Evolutionary conservation across 1,140 invertebrate genomes (phyloP), one percentile per base, ranked within the genome.

Genomic region (Drosophila yakuba): DNA sequence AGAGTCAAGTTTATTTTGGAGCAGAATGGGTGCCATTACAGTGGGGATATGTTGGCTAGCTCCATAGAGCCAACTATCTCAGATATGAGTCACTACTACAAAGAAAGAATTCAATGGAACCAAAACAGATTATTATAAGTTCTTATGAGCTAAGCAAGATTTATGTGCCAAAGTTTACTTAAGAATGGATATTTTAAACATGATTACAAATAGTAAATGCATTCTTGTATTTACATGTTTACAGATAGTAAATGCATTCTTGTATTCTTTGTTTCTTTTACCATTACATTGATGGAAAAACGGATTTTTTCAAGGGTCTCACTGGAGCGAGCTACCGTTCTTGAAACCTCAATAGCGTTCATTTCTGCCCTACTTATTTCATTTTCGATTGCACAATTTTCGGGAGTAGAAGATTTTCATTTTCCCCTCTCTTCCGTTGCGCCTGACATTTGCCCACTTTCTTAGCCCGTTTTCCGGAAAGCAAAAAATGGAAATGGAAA

Each of bases 361-460:
- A 45, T 25, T 7, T 48, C 23, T 48, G 14, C n/a, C 10, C n/a
- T n/a, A 4, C n/a, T 7, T 50, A 39, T 20, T 6, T 11, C 20
- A 32, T 56, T 41, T 61, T 17, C 8, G 17, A 11, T 3, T 52
- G 38, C 14, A 12, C 14, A 39, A 15, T 41, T 28, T 41, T 28
- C 12, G 6, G 23, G 54, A 4, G 23, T 32, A 32, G 32, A 10
- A 32, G 32, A 23, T 41, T 28, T 5, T 14, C 48, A 28, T 57
- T 57, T 41, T 35, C 35, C 48, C 39, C 35, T 28, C 28, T 7
- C 28, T 8, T 14, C 54, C 44, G 15, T 32, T 60, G 60, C 60
- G 60, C 60, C 59, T 63, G 60, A 63, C 60, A 60, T 63, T 63
- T 60, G 39, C 55, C 60, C 36, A 32, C 11, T 6, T 43, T 54